Evolutionary conservation across 2,797 vertebrate species (phyloP).

Genomic region (Chromis chromis): DNA sequence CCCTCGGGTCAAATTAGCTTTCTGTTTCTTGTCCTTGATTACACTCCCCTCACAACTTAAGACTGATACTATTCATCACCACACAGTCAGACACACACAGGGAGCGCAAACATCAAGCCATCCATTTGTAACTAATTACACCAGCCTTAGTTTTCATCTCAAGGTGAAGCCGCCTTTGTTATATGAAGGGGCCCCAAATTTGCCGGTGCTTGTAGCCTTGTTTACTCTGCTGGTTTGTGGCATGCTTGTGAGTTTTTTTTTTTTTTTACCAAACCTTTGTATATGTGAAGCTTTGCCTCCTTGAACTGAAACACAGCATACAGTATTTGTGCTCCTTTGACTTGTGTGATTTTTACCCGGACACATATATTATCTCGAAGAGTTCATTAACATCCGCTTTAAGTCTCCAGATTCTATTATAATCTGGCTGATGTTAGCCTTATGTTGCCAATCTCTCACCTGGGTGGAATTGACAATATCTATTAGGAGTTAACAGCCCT

Average conservation of each 20-base stretch:
- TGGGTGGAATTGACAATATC: conserved; percentile 66
- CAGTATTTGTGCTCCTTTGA: conserved; percentile 16
- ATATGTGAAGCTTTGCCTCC: neutral
- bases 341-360: conserved; percentile 11
- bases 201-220: conserved; percentile 30
- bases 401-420: conserved; percentile 41
- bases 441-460: conserved; percentile 59
- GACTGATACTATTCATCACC: conserved; percentile 55
- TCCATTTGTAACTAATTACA: conserved; percentile 76
- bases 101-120: conserved; percentile 61
- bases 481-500: conserved; percentile 73
- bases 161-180: conserved; percentile 72
- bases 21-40: conserved; percentile 75
- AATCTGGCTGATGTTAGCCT: conserved; percentile 40
- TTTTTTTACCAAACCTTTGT: neutral
- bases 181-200: conserved; percentile 35
- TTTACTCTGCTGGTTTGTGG: conserved; percentile 26
- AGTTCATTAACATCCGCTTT: conserved; percentile 30
- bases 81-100: conserved; percentile 30
- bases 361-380: conserved; percentile 14
- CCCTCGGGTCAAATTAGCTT: conserved; percentile 69
- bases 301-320: neutral
- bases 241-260: neutral
- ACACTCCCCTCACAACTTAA: conserved; percentile 60
- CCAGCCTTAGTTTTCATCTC: conserved; percentile 70